Evolutionary conservation across 2,113 vertebrate genomes (phyloP), one percentile per base, ranked within the genome.

Genomic region (Acanthochromis polyacanthus): DNA sequence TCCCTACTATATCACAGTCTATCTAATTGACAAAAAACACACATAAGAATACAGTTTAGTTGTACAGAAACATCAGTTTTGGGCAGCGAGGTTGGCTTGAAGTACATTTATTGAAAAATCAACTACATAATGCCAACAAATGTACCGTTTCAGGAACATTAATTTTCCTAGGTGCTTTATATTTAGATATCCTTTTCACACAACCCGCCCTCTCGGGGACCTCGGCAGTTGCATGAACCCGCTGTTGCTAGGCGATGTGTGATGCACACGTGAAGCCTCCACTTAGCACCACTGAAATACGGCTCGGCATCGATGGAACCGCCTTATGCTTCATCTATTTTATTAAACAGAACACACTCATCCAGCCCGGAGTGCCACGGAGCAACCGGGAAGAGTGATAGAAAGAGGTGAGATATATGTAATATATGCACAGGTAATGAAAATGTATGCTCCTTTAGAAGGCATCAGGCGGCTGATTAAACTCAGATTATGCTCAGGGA

Each of bases 381-480:
- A 69, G 28, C 19, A 48, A 51, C n/a, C 40, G 30, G 62, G 20
- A 53, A 30, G 12, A 61, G 20, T 4, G 22, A 60, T 7, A 6
- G 15, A 20, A 56, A 15, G 4, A 53, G 40, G n/a, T 23, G 19
- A 19, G 68, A 53, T 30, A 20, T 30, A n/a, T 48, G n/a, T 28
- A 56, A 40, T 66, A 51, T 51, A 85, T 76, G 46, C 64, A 67
- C 74, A 70, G 55, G 78, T 71, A 68, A 71, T 78, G 67, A 38
- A 78, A 87, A 78, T 64, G 48, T 45, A 71, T 65, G 71, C 64
- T 53, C 59, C 53, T 62, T 11, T 22, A 25, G 22, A 52, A 67
- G 55, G 63, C 12, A 16, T 66, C 57, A 52, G 28, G 61, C 55
- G 53, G 30, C 71, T 63, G 69, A 85, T 90, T 83, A 74, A 76